These are phyloP conservation scores for Clarias gariepinus DNA, from an alignment of 2,113 vertebrate genomes.

Conservation along the genomic window DNA sequence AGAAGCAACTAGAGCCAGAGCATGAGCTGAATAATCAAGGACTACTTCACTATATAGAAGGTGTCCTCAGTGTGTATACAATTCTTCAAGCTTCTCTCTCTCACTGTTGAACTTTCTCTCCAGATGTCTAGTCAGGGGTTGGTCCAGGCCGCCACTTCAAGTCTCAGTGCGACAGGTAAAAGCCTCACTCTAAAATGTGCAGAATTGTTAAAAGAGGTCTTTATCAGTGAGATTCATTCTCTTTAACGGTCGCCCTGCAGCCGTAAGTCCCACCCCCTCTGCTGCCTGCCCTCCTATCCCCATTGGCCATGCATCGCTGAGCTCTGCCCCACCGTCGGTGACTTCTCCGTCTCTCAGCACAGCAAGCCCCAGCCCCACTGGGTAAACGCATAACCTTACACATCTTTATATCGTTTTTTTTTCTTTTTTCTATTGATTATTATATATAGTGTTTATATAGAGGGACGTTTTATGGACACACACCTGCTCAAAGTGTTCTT, in stretches of 20 bases:
- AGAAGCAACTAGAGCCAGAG: background rate
- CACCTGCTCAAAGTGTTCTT: background rate
- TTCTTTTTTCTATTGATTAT: background rate
- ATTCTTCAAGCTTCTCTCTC: background rate
- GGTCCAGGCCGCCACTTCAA: constrained; percentile 68
- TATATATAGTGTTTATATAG: background rate
- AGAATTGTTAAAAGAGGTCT: background rate
- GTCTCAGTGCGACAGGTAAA: constrained; percentile 77
- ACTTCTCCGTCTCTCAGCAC: constrained; percentile 81
- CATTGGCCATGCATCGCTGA: constrained; percentile 71
- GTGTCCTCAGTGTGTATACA: background rate
- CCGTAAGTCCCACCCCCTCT: constrained; percentile 78
- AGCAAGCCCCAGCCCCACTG: constrained; percentile 82
- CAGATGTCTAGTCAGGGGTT: constrained; percentile 75
- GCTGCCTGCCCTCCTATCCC: constrained; percentile 77
- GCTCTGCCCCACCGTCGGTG: constrained; percentile 77
- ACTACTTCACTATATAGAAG: background rate
- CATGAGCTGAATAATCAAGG: no score
- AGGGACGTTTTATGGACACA: background rate
- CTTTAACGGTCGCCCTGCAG: constrained; percentile 60
- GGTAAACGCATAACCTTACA: constrained; percentile 70
- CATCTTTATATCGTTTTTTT: background rate
- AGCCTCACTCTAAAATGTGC: background rate
- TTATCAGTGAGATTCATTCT: constrained; percentile 24
- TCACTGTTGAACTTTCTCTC: background rate